phyloP scores from a whole-genome alignment of 2,797 vertebrate genomes.

The Sebastes hubbsi region DNA sequence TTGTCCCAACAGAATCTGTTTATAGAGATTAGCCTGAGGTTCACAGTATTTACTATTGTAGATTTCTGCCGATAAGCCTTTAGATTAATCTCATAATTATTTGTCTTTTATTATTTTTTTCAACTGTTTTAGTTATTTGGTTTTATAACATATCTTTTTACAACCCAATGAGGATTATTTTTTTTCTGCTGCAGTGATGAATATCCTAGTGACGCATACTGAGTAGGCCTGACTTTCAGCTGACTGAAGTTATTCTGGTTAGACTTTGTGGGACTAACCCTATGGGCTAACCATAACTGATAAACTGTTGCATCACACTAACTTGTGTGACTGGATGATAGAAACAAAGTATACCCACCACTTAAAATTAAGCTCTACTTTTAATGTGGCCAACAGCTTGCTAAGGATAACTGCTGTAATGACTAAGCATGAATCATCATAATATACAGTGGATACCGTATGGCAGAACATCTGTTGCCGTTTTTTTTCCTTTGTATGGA shows the following conservation, averaged over 20 bases:
- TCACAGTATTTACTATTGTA: background rate
- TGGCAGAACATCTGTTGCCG: background rate
- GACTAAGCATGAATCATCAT: background rate
- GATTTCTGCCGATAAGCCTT: background rate
- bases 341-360: background rate
- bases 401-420: background rate
- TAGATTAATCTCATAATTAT: background rate
- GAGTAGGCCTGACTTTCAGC: background rate
- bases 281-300: background rate
- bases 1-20: too few relatives aligned
- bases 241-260: background rate
- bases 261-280: background rate
- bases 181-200: background rate
- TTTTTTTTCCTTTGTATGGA: background rate
- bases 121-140: background rate
- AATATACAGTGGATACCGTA: background rate
- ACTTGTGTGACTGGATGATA: background rate
- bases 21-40: too few relatives aligned
- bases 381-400: background rate
- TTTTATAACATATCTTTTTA: background rate
- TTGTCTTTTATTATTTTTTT: background rate
- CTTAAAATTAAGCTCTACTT: background rate
- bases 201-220: background rate
- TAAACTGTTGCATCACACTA: background rate
- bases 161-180: background rate